phyloP scores from a whole-genome alignment of 2,113 vertebrate species.

The Myocastor coypus region DNA sequence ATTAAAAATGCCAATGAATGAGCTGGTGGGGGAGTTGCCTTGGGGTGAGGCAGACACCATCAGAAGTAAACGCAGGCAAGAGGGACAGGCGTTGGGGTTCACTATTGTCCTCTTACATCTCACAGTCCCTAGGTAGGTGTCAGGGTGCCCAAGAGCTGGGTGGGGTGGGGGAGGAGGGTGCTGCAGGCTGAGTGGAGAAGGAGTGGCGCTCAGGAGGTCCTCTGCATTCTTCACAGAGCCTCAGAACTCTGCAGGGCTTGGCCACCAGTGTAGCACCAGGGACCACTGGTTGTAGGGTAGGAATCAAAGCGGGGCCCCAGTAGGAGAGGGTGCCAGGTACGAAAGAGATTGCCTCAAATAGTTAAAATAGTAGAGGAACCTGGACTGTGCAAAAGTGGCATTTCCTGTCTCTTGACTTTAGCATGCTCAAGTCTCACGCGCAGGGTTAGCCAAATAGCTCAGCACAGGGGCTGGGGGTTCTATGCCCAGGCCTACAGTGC shows the following conservation, averaged over 20 bases:
- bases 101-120: background rate
- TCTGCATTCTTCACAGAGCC: no score
- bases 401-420: background rate
- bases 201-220: background rate
- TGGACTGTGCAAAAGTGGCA: background rate
- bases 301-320: no score
- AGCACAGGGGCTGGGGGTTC: no score
- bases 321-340: accelerated
- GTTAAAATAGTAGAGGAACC: background rate
- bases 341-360: background rate
- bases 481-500: no score
- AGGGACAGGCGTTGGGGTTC: background rate
- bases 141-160: accelerated
- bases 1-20: background rate
- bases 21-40: background rate
- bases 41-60: no score
- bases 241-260: no score
- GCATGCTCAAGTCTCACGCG: background rate
- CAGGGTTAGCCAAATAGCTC: background rate
- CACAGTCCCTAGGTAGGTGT: background rate
- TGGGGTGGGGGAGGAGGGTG: no score
- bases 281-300: no score
- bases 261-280: no score
- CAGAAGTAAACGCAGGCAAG: background rate
- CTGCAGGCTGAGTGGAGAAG: background rate